These are phyloP conservation scores for Baronia brevicornis DNA, from an alignment of 2,888 invertebrate genomes.

Conservation along the genomic window DNA sequence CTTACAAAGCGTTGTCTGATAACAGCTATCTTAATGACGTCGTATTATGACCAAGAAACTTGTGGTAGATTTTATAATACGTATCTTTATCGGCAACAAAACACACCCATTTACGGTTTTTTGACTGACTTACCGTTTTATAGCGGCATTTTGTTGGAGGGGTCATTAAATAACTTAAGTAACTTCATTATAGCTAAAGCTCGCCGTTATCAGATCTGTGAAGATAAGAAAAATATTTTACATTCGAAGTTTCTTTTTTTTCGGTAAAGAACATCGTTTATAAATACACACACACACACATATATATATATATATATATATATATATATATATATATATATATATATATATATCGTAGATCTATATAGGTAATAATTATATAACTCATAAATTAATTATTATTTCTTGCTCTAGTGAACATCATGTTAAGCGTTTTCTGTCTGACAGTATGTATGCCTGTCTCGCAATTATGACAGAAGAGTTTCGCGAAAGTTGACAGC, in stretches of 20 bases:
- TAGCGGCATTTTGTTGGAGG: conserved; percentile 34
- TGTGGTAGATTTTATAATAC: conserved; percentile 45
- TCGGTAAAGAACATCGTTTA: too few species aligned
- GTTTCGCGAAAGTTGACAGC: too few species aligned
- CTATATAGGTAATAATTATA: too few species aligned
- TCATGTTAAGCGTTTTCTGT: too few species aligned
- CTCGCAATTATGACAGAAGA: too few species aligned
- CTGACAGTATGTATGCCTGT: too few species aligned
- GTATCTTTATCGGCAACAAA: conserved; percentile 50
- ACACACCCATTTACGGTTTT: conserved; percentile 44
- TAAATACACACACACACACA: too few species aligned
- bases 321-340: too few species aligned
- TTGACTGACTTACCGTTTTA: conserved; percentile 40
- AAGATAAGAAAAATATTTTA: conserved; percentile 6
- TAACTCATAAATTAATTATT: too few species aligned
- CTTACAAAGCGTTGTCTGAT: conserved; percentile 46
- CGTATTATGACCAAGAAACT: conserved; percentile 39
- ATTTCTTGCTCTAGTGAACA: too few species aligned
- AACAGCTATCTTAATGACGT: conserved; percentile 55
- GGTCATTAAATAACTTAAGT: conserved; percentile 24
- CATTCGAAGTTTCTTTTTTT: conserved; percentile 5
- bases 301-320: too few species aligned
- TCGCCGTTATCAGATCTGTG: conserved; percentile 5
- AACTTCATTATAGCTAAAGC: conserved; percentile 21
- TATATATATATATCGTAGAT: too few species aligned